Evolutionary conservation across 2,797 vertebrate species (phyloP).

Genomic region (Rhynchonycteris naso): DNA sequence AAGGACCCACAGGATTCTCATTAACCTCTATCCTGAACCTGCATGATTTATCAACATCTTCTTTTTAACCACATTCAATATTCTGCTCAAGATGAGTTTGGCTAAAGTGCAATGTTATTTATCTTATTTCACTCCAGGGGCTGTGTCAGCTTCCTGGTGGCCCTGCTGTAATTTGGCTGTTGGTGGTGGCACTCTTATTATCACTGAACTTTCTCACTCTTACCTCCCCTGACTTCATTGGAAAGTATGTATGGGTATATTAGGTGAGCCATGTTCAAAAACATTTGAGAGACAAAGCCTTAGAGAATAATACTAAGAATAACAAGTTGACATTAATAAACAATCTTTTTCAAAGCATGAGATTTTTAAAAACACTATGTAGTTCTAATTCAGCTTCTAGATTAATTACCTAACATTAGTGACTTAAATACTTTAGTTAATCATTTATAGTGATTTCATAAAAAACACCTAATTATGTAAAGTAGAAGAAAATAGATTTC

Average conservation of each 20-base stretch:
- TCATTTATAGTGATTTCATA: background rate
- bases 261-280: background rate
- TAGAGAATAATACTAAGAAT: background rate
- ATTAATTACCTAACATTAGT: background rate
- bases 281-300: background rate
- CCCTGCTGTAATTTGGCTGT: background rate
- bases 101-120: background rate
- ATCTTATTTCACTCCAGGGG: background rate
- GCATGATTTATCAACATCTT: constrained; percentile 7
- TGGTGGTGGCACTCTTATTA: background rate
- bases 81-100: background rate
- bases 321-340: background rate
- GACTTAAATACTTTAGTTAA: background rate
- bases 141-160: background rate
- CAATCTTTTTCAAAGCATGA: background rate
- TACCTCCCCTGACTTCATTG: accelerated
- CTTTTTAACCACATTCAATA: background rate
- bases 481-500: background rate
- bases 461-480: background rate
- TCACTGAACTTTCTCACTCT: background rate
- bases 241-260: background rate
- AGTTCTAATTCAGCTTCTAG: background rate
- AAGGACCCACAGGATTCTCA: background rate
- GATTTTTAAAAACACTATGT: background rate
- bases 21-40: background rate